Evolutionary conservation across 2,797 vertebrate genomes (phyloP), one percentile per base, ranked within the genome.

Genomic region (Ficedula albicollis): DNA sequence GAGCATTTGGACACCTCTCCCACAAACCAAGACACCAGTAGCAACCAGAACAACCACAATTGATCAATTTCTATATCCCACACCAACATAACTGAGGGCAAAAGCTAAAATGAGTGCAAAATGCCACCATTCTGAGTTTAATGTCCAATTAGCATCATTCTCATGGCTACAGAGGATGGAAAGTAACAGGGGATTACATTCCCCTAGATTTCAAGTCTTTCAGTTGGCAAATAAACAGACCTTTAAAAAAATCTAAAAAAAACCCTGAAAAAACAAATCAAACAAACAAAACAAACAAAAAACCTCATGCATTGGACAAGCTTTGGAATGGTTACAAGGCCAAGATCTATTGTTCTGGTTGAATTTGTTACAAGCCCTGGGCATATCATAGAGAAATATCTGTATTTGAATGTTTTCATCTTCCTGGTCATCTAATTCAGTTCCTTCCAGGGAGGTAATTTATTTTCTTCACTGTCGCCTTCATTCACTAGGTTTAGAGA

Each of bases 361-460:
- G 76, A 48, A 86, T 91, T 81, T 91, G 16, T 81, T 73, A 83
- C 54, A 81, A 86, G 80, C 73, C 59, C 29, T 44, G 23, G 32
- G 55, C 76, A 81, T 55, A 58, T 69, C n/a, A 81, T 41, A 68
- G 21, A 80, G 78, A 27, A 32, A 60, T 64, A 66, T 68, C 56
- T 70, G 54, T 88, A 84, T 84, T 16, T 91, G 49, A 91, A 91
- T 56, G 77, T 22, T 86, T 87, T 91, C 55, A 48, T 89, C 73
- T 70, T 55, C 38, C 52, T 72, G 79, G 76, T 76, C 85, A 70
- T 73, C 63, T 76, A 89, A 86, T 91, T 91, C 43, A 84, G 69
- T 34, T 90, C 62, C 72, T 93, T 82, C 52, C 51, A 85, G 36
- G 34, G 41, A 38, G 78, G 39, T 39, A 59, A 62, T 82, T 93